phyloP scores from a whole-genome alignment of 2,797 vertebrate genomes.

The Poecilia gillii region DNA sequence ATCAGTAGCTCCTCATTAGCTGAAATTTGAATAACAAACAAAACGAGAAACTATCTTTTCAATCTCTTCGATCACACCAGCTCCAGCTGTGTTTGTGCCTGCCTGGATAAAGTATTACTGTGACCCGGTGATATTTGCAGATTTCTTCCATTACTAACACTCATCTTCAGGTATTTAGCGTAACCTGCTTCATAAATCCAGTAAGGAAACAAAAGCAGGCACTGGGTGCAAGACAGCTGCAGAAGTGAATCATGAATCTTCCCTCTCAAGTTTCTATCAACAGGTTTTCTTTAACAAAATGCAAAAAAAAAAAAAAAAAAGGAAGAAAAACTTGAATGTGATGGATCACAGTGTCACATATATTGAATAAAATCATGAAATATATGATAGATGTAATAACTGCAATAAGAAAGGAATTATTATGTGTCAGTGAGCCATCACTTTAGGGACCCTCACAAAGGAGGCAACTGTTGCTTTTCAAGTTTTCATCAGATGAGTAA shows the following conservation, averaged over 20 bases:
- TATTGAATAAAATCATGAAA: conserved; percentile 1
- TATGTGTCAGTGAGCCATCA: conserved; percentile 8
- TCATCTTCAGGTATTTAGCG: no score
- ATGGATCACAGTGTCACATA: conserved; percentile 6
- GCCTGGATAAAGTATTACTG: not conserved
- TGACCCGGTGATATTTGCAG: not conserved
- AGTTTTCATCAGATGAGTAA: conserved; percentile 28
- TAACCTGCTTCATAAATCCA: not conserved
- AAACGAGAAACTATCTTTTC: not conserved
- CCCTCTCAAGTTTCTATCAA: not conserved
- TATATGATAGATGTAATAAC: conserved; percentile 9
- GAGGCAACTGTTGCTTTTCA: conserved; percentile 18
- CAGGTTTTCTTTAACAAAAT: not conserved
- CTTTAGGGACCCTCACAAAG: conserved; percentile 10
- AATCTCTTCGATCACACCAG: not conserved
- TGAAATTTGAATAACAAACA: not conserved
- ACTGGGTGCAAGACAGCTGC: not conserved
- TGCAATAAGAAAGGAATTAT: conserved; percentile 3
- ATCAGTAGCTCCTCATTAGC: not conserved
- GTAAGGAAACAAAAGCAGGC: not conserved
- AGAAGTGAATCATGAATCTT: not conserved
- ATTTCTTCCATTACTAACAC: not conserved
- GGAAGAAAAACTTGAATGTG: not conserved
- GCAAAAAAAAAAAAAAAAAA: not conserved
- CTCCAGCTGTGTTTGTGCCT: not conserved